Base-by-base conservation (phyloP, 2,113 vertebrate genomes). In the Callipepla californica region DNA sequence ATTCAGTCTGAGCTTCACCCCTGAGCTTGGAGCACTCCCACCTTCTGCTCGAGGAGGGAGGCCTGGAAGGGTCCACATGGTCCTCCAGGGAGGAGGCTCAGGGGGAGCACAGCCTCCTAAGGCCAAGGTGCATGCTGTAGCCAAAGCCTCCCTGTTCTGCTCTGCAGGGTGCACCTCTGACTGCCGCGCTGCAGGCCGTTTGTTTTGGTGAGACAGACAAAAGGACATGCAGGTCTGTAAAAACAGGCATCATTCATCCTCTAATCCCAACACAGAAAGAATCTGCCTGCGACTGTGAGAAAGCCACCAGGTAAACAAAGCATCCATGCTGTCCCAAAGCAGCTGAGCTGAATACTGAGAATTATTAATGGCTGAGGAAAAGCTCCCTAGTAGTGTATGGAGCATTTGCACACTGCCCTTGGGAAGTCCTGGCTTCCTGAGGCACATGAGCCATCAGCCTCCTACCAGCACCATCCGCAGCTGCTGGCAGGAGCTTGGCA, bases 321-420 rank as follows among this genome's bases (percentile, higher is more conserved):
- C 57, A 50, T n/a, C 50, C 48, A 32, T 44, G 23, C 32, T 1
- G 2, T 30, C 42, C 2, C 2, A 70, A 26, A 16, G 65, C 36
- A 45, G 86, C 78, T 38, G 72, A 83, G 42, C 21, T 15, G 42
- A 62, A 34, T 75, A 62, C 10, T 55, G 47, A 22, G 25, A 32
- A 53, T 67, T 47, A 45, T 69, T 80, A 59, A 65, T 44, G 44
- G 44, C 68, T n/a, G 74, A 69, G 25, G 57, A 69, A 69, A 80
- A 6, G 38, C 28, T 65, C 32, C 16, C 47, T 50, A 15, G 17
- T 2, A 32, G 18, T 3, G 18, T 20, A 38, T 2, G n/a, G 73
- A 70, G 26, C 0, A 0, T 21, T 45, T n/a, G 20, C 25, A 13
- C 45, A 68, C 2, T 2, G 55, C 63, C 30, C 55, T 58, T 7